Evolutionary conservation across 1,140 invertebrate species (phyloP).

Genomic region (Neotoxoptera formosana): DNA sequence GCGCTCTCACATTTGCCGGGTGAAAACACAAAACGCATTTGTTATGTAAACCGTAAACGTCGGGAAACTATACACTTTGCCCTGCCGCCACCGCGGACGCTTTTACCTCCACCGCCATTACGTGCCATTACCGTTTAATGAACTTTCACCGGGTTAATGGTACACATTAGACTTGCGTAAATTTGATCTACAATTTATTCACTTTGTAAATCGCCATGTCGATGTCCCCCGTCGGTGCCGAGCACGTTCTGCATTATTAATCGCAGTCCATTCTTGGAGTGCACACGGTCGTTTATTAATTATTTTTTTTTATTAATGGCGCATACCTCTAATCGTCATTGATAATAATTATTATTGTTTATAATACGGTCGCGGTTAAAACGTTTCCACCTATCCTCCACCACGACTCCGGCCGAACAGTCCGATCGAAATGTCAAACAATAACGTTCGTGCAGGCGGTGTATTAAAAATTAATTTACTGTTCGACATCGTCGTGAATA

Average conservation of each 20-base stretch:
- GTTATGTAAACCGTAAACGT: slow-evolving; percentile 46
- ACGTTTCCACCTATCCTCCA: neutral
- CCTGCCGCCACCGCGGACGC: neutral
- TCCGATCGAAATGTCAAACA: neutral
- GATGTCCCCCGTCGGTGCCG: neutral
- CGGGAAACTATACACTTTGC: slow-evolving; percentile 37
- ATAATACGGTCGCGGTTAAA: neutral
- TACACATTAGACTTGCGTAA: slow-evolving; percentile 37
- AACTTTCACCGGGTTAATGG: slow-evolving; percentile 25
- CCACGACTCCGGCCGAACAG: no score
- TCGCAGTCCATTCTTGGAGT: neutral
- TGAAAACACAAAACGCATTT: slow-evolving; percentile 39
- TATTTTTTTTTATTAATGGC: neutral
- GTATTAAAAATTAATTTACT: neutral
- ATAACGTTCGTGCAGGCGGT: neutral
- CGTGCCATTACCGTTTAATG: slow-evolving; percentile 51
- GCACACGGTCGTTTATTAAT: neutral
- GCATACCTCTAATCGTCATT: neutral
- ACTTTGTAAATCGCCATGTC: slow-evolving; percentile 26
- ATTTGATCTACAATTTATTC: slow-evolving; percentile 39
- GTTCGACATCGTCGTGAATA: neutral
- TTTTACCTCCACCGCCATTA: neutral
- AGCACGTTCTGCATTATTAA: neutral
- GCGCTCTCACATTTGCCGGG: slow-evolving; percentile 18
- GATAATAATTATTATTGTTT: neutral